phyloP scores from a whole-genome alignment of 2,113 vertebrate species.

The Rostratula benghalensis region DNA sequence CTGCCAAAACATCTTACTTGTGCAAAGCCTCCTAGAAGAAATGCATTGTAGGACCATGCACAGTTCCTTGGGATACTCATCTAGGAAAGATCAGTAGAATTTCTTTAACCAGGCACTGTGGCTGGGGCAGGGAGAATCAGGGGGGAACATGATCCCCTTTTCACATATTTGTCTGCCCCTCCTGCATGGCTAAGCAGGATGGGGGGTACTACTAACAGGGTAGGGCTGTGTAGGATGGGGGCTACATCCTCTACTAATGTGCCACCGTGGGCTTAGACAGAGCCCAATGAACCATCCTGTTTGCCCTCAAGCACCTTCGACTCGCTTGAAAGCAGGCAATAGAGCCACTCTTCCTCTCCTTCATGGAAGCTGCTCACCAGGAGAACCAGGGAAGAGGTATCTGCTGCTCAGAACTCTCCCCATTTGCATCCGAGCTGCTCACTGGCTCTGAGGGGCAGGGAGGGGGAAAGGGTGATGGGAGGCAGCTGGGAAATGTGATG shows the following conservation, averaged over 20 bases:
- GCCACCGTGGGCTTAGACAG: not conserved
- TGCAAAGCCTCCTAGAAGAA: not conserved
- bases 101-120: slow-evolving; percentile 13
- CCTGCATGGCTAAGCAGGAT: not conserved
- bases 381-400: slow-evolving; percentile 19
- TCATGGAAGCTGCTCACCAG: not conserved
- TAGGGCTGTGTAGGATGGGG: not conserved
- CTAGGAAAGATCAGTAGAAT: slow-evolving; percentile 25
- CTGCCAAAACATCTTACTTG: slow-evolving; percentile 3
- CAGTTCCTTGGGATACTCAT: not conserved
- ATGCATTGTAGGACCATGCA: not conserved
- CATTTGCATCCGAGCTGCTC: not conserved
- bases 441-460: slow-evolving; percentile 4
- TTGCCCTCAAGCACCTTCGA: slow-evolving; percentile 6
- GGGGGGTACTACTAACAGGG: too few relatives aligned
- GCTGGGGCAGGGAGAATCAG: not conserved
- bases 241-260: not conserved
- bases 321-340: slow-evolving; percentile 1
- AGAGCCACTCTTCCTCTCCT: not conserved
- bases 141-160: not conserved
- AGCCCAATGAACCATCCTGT: not conserved
- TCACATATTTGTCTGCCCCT: not conserved
- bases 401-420: slow-evolving; percentile 5
- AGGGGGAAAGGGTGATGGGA: slow-evolving; percentile 58
- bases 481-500: slow-evolving; percentile 63